Evolutionary conservation across 1,140 invertebrate genomes (phyloP).

Genomic region (Drosophila setifemur): DNA sequence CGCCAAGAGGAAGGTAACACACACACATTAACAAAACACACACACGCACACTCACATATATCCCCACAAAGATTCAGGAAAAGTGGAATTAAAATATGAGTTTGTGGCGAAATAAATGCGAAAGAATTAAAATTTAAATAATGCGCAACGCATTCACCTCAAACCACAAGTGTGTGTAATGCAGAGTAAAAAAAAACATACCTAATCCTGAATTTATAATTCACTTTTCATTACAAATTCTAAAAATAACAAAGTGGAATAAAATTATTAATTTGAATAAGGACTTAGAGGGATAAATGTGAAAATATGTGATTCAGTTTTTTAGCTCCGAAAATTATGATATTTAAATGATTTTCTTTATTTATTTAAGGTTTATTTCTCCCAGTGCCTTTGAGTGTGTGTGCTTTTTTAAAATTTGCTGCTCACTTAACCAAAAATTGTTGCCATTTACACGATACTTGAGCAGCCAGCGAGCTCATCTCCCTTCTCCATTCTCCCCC

Average conservation of each 20-base stretch:
- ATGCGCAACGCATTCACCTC: conserved; percentile 39
- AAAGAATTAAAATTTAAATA: conserved; percentile 63
- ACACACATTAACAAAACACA: conserved; percentile 24
- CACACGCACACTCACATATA: conserved; percentile 1
- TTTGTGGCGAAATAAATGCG: conserved; percentile 52
- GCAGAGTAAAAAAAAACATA: background rate
- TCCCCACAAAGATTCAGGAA: too few relatives aligned
- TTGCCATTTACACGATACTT: conserved; percentile 65
- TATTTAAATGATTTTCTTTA: too few relatives aligned
- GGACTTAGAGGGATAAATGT: too few relatives aligned
- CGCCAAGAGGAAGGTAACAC: conserved; percentile 41
- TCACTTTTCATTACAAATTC: too few relatives aligned
- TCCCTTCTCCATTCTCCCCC: background rate
- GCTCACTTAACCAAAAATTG: conserved; percentile 39
- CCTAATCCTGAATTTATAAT: too few relatives aligned
- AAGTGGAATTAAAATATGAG: conserved; percentile 58
- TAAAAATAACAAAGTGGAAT: too few relatives aligned
- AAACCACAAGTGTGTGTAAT: conserved; percentile 15
- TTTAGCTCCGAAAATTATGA: too few relatives aligned
- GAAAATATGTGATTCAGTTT: too few relatives aligned
- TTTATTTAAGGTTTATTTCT: too few relatives aligned
- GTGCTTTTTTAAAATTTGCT: conserved; percentile 32
- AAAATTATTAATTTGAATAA: too few relatives aligned
- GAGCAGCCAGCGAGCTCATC: conserved; percentile 8
- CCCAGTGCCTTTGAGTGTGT: background rate